Conservation (phyloP, 1,140 invertebrate genomes). For the Nymphalis io region DNA sequence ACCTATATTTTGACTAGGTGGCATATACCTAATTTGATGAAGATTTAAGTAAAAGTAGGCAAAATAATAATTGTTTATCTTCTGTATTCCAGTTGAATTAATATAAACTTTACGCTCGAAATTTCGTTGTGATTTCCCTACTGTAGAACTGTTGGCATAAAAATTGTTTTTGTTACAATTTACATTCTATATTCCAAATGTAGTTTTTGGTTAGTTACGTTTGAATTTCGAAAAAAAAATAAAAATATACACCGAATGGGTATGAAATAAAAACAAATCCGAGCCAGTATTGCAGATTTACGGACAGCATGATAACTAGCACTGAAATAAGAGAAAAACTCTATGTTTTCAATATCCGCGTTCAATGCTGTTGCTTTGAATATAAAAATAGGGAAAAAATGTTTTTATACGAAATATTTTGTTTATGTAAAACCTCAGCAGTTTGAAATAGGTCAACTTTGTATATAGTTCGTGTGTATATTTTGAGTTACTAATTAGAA, state of each 20-base stretch:
- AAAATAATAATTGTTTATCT: too few relatives aligned
- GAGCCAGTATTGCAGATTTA: conserved; percentile 15
- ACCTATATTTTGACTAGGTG: too few relatives aligned
- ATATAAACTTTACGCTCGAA: too few relatives aligned
- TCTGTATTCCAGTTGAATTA: too few relatives aligned
- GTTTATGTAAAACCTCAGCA: conserved; percentile 1
- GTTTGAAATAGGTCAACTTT: not conserved
- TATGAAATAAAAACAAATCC: conserved; percentile 23
- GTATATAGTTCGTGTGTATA: not conserved
- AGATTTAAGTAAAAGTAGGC: too few relatives aligned
- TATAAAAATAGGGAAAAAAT: not conserved
- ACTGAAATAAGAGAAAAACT: conserved; percentile 11
- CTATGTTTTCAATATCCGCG: conserved; percentile 10
- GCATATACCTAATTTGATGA: too few relatives aligned
- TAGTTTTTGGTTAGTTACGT: not conserved
- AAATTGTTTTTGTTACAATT: not conserved
- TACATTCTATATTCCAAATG: not conserved
- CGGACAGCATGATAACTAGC: conserved; percentile 27
- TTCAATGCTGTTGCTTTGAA: conserved; percentile 6
- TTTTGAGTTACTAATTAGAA: not conserved
- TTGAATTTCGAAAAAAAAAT: conserved; percentile 3
- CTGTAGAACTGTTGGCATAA: too few relatives aligned
- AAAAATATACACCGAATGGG: conserved; percentile 45
- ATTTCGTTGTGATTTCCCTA: too few relatives aligned
- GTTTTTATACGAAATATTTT: conserved; percentile 10